Evolutionary conservation across 2,888 invertebrate species (phyloP).

Genomic region (Acanthoscelides obtectus): DNA sequence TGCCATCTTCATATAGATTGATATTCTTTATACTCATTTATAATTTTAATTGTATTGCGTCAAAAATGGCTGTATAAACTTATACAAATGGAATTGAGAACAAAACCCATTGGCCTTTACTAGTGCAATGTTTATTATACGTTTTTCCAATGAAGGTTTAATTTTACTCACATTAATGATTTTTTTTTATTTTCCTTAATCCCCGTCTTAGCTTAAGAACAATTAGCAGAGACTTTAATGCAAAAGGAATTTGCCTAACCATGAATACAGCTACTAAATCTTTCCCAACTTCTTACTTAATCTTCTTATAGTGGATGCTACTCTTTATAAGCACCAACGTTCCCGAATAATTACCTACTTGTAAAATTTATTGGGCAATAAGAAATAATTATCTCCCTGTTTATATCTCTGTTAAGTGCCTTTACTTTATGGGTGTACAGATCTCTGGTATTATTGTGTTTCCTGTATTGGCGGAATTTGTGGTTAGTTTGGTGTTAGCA

Average conservation of each 20-base stretch:
- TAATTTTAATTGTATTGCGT: too few species aligned
- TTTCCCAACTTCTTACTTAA: not conserved
- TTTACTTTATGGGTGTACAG: not conserved
- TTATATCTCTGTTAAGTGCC: not conserved
- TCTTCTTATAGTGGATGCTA: not conserved
- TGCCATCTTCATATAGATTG: too few species aligned
- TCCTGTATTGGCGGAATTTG: not conserved
- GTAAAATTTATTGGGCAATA: not conserved
- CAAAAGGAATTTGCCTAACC: not conserved
- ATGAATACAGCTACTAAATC: not conserved
- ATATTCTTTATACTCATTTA: too few species aligned
- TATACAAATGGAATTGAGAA: too few species aligned
- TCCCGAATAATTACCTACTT: not conserved
- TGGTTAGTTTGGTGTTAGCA: not conserved
- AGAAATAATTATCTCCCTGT: not conserved
- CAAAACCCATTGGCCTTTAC: too few species aligned
- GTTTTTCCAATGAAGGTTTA: too few species aligned
- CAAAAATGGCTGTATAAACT: too few species aligned
- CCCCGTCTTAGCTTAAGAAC: not conserved
- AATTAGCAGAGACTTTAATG: not conserved
- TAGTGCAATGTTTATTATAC: too few species aligned
- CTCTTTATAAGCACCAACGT: not conserved
- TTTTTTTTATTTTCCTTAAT: not conserved
- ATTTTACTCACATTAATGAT: too few species aligned
- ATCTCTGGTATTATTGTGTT: not conserved